Evolutionary conservation across 2,113 vertebrate species (phyloP).

Genomic region (Corydoras maculifer): DNA sequence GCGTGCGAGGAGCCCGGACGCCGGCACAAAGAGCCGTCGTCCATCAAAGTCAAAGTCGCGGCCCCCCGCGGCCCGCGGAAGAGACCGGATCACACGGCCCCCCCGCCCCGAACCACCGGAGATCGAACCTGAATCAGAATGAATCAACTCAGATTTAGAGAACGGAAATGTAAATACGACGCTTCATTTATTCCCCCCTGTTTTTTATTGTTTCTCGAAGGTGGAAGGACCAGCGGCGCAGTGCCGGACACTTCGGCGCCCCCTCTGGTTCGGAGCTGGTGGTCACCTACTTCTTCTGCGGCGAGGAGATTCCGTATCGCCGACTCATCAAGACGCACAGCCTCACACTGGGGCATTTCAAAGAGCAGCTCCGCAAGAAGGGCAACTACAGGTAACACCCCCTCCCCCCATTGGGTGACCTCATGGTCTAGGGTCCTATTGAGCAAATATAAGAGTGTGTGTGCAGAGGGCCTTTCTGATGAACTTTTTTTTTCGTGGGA

Average conservation of each 20-base stretch:
- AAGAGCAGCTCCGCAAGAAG: conserved; percentile 97
- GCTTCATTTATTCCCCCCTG: neutral
- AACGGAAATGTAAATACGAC: too few species aligned
- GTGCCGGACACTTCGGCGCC: conserved; percentile 58
- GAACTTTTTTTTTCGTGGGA: too few species aligned
- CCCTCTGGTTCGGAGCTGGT: conserved; percentile 69
- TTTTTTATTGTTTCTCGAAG: conserved; percentile 53
- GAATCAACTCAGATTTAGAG: neutral
- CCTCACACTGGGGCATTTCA: conserved; percentile 93
- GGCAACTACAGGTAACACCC: conserved; percentile 87
- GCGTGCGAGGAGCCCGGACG: conserved; percentile 14
- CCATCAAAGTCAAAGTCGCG: conserved; percentile 17
- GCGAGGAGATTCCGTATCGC: conserved; percentile 95
- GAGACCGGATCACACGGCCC: conserved; percentile 12
- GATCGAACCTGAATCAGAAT: neutral
- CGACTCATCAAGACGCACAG: conserved; percentile 89
- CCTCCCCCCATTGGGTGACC: neutral
- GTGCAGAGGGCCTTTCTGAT: too few species aligned
- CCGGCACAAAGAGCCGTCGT: conserved; percentile 40
- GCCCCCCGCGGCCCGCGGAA: conserved; percentile 2
- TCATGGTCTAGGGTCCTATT: too few species aligned
- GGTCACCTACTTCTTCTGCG: conserved; percentile 97
- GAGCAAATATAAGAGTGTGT: too few species aligned
- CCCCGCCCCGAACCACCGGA: too few species aligned
- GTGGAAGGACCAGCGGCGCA: conserved; percentile 83